Conservation (phyloP, 2,113 vertebrate genomes). For the Puma concolor region DNA sequence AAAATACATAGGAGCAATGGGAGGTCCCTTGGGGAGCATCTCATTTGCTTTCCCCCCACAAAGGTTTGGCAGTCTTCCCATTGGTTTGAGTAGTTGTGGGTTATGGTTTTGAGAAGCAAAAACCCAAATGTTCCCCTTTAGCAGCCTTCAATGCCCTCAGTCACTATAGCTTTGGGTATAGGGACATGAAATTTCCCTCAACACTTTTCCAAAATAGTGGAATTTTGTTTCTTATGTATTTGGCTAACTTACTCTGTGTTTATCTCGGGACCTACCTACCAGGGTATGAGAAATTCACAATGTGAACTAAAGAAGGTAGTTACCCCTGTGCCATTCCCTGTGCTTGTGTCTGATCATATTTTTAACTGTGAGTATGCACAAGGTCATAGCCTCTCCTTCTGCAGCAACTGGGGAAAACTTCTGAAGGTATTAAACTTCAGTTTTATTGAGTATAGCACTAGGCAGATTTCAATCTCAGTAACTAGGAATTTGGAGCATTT, state of each 20-base stretch:
- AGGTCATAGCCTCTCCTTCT: neutral
- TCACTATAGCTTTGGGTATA: neutral
- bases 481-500: slow-evolving; percentile 38
- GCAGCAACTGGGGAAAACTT: neutral
- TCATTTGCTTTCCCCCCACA: neutral
- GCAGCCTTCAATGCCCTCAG: neutral
- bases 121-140: neutral
- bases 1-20: neutral
- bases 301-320: neutral
- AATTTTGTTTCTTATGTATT: slow-evolving; percentile 24
- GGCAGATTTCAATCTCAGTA: slow-evolving; percentile 6
- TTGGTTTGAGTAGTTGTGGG: neutral
- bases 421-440: neutral
- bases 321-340: fast-evolving
- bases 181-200: neutral
- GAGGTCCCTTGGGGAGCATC: neutral
- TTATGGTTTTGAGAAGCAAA: slow-evolving; percentile 26
- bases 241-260: neutral
- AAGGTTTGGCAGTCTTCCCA: neutral
- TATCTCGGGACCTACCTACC: neutral
- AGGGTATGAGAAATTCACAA: neutral
- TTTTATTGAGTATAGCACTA: neutral
- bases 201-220: neutral
- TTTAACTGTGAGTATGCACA: neutral
- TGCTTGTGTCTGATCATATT: neutral